Base-by-base conservation (phyloP, 1,140 invertebrate genomes). In the Brachystomella parvula region DNA sequence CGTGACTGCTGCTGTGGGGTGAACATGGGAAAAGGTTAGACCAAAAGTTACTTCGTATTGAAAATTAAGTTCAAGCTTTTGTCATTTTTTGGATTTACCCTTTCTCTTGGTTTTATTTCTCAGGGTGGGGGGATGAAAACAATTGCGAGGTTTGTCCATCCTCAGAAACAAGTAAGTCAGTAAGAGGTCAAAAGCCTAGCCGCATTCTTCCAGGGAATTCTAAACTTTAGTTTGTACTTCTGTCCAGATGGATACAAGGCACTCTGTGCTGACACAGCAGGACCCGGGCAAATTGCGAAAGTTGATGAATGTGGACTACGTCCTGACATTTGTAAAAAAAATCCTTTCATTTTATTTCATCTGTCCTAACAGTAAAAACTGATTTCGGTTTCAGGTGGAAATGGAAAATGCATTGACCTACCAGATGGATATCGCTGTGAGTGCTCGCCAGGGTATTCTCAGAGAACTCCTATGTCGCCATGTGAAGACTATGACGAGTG, bases 1-100 rank as follows among this genome's bases (percentile, higher is more conserved):
- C 83, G 86, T 66, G 90, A 93, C 76, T 94, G 91, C 74, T 94
- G 91, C 76, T 94, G 91, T 77, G 88, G 88, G 1, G 85, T 88
- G 75, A 92, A 92, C 74, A 92, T 92, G 85, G 90, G 89, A n/a
- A 84, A 88, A 76, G 89, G 28, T 57, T 19, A 39, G n/a, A n/a
- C n/a, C n/a, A 39, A 39, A 9, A 39, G 35, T 24, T 57, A 6
- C 28, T 9, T 57, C 12, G 21, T 24, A 57, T 47, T 21, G 21
- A 21, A 15, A 21, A 21, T 47, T 47, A 47, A 47, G 15, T 47
- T 15, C 44, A 15, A 47, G 44, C 44, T 47, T 47, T 47, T 15
- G 15, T 47, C 53, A 12, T 24, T 24, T 21, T 9, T 57, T 6
- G n/a, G 21, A 57, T 12, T 57, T 57, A 57, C 28, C 6, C 9